Evolutionary conservation across 1,140 invertebrate genomes (phyloP).

Genomic region (Gonioctena quinquepunctata): DNA sequence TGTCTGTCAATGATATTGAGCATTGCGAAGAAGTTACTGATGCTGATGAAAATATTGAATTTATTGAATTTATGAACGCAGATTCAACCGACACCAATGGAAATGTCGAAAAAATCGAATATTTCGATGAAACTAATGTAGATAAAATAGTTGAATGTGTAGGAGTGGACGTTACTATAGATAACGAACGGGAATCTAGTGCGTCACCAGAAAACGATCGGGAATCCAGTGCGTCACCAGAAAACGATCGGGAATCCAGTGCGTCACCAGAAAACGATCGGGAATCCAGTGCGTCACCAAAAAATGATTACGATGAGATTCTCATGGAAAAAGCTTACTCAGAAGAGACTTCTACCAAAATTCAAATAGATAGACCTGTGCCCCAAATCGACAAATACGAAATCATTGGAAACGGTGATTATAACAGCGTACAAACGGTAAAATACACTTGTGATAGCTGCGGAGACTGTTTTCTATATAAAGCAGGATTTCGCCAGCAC

Average conservation of each 20-base stretch:
- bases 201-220: neutral
- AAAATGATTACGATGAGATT: neutral
- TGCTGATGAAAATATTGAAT: neutral
- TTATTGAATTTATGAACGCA: neutral
- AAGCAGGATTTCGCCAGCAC: constrained; percentile 20
- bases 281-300: neutral
- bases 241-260: neutral
- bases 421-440: neutral
- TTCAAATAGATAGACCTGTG: neutral
- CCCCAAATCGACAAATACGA: neutral
- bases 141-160: neutral
- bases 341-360: neutral
- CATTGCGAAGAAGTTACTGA: neutral
- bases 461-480: constrained; percentile 22
- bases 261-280: neutral
- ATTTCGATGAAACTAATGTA: neutral
- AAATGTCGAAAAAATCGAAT: neutral
- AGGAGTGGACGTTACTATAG: neutral
- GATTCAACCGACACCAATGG: neutral
- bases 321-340: neutral
- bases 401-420: neutral
- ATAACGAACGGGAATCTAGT: neutral
- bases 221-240: neutral
- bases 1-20: neutral
- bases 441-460: constrained; percentile 26